Evolutionary conservation across 2,797 vertebrate genomes (phyloP), one percentile per base, ranked within the genome.

Genomic region (Sarcoramphus papa): DNA sequence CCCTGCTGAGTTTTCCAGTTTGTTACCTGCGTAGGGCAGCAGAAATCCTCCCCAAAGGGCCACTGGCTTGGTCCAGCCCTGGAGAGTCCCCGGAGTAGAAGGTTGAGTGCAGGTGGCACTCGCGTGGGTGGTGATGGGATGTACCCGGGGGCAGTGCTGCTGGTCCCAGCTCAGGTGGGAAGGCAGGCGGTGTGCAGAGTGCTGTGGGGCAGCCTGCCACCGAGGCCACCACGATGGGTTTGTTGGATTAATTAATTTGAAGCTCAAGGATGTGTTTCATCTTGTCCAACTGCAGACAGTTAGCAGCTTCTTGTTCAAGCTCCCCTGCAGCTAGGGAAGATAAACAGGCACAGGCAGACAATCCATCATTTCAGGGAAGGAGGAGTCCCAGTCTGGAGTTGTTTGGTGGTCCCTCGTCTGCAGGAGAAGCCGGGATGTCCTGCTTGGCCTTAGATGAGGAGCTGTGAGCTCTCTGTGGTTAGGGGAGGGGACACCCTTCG

Each of bases 141-240:
- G 5, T n/a, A 18, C 27, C 33, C 31, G 0, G 1, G 37, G 28
- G 64, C 28, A 13, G 25, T 13, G 25, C 65, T 41, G 41, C 40
- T 43, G 5, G 50, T 60, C 60, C 50, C 50, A 50, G 62, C 57
- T 63, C 1, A 2, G 47, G 35, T 59, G 64, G 62, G 48, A 62
- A 47, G 37, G 60, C 48, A 19, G 57, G 45, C 0, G 0, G 7
- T 0, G 0, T 6, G 41, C 1, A 2, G n/a, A 65, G 68, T 0
- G 12, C 63, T 19, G 12, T 2, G 7, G 72, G 72, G 48, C 74
- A 70, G 68, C 48, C 41, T 54, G 50, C 75, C 3, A 1, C 31
- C 0, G 2, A 23, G 87, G 30, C 67, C 75, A 63, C 75, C 57
- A 5, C 1, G 0, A 8, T 22, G 59, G 56, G 40, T 51, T 92